Conservation (phyloP, 2,888 invertebrate species). For the Ichneumoninae sp. region DNA sequence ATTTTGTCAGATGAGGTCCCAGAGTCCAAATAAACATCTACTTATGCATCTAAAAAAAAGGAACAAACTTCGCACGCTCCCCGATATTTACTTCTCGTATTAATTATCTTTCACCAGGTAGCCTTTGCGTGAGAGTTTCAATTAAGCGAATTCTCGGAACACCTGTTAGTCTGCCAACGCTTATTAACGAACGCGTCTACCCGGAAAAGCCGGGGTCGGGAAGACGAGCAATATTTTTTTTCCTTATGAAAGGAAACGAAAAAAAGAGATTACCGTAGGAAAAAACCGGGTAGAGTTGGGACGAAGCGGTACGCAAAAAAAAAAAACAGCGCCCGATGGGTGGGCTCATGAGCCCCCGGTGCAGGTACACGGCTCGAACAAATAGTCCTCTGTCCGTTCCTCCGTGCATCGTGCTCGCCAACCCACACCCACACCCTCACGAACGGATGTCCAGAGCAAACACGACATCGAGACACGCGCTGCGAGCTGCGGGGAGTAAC, state of each 20-base stretch:
- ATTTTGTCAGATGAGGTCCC: not conserved
- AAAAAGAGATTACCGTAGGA: constrained; percentile 4
- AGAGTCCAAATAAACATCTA: too few relatives aligned
- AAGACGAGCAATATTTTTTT: constrained; percentile 6
- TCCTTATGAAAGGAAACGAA: not conserved
- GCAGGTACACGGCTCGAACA: constrained; percentile 27
- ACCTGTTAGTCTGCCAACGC: constrained; percentile 6
- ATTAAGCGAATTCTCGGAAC: constrained; percentile 5
- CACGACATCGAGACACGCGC: constrained; percentile 24
- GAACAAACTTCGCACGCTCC: not conserved
- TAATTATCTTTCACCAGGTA: not conserved
- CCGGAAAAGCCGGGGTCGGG: not conserved
- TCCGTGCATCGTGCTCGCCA: not conserved
- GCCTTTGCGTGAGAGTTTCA: not conserved
- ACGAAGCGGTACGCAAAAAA: constrained; percentile 25
- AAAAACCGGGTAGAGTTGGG: constrained; percentile 17
- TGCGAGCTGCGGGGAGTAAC: constrained; percentile 28
- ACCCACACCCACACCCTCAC: not conserved
- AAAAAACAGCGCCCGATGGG: constrained; percentile 24
- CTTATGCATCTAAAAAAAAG: not conserved
- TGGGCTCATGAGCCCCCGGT: constrained; percentile 13
- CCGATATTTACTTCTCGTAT: not conserved
- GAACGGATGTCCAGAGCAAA: not conserved
- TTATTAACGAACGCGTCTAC: not conserved
- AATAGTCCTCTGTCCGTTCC: constrained; percentile 27